A percentile compares a stretch with the other conserved stretches of the same genome.
Conservation (phyloP, 1,140 invertebrate genomes). For the Palaemon carinicauda region DNA sequence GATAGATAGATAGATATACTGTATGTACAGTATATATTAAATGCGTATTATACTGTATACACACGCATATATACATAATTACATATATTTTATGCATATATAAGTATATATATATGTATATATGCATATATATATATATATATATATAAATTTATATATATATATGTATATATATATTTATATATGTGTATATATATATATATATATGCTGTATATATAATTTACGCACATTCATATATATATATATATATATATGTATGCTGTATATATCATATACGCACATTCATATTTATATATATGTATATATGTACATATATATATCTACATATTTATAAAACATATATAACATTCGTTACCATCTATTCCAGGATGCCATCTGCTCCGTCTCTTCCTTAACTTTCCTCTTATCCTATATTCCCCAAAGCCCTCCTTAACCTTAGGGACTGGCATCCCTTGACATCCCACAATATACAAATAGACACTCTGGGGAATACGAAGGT, state of each 20-base stretch:
- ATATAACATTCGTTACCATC: background rate
- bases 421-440: background rate
- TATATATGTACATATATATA: background rate
- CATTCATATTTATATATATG: background rate
- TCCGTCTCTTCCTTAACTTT: background rate
- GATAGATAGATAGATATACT: no score
- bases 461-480: background rate
- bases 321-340: slow-evolving; percentile 14
- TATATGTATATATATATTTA: background rate
- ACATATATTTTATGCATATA: background rate
- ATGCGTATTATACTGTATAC: no score
- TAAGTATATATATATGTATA: background rate
- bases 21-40: no score
- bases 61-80: background rate
- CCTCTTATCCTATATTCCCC: background rate
- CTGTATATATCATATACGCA: background rate
- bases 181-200: background rate
- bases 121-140: slow-evolving; percentile 11
- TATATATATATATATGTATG: background rate
- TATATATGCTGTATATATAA: background rate
- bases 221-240: background rate
- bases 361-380: background rate
- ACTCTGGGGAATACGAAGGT: no score
- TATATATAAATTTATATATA: background rate
- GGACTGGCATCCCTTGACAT: background rate